Percentiles rank a stretch among this genome's conserved stretches.
Conservation (phyloP, 2,113 vertebrate genomes). For the Micromys minutus region DNA sequence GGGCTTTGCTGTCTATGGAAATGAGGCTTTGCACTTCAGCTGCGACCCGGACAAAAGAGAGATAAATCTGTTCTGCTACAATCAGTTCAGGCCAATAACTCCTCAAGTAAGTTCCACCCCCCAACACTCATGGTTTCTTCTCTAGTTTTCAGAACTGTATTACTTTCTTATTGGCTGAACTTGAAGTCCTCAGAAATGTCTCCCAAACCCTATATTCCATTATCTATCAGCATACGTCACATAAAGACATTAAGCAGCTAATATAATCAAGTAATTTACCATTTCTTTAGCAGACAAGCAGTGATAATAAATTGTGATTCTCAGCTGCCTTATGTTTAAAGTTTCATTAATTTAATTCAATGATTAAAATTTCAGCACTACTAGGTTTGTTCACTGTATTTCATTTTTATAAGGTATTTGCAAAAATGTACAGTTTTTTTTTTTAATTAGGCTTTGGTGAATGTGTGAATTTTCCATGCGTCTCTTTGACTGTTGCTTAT, state of each 20-base stretch:
- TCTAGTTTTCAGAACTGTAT: slow-evolving; percentile 16
- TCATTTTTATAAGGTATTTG: slow-evolving; percentile 6
- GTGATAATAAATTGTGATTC: slow-evolving; percentile 27
- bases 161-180: neutral
- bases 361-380: neutral
- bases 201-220: neutral
- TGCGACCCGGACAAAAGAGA: slow-evolving; percentile 92
- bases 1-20: slow-evolving; percentile 93
- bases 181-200: neutral
- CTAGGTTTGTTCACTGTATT: neutral
- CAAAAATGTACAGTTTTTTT: slow-evolving; percentile 34
- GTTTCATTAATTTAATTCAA: too few species aligned
- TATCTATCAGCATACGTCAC: neutral
- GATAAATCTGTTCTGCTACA: slow-evolving; percentile 93
- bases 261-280: neutral
- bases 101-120: slow-evolving; percentile 86
- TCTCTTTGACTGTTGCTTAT: neutral
- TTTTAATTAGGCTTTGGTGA: slow-evolving; percentile 4
- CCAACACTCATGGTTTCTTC: neutral
- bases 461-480: neutral
- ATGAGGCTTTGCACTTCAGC: slow-evolving; percentile 94
- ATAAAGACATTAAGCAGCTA: neutral
- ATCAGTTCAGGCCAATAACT: slow-evolving; percentile 93
- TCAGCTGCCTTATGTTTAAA: neutral
- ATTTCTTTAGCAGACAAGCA: neutral